Evolutionary conservation across 2,888 invertebrate genomes (phyloP), one percentile per base, ranked within the genome.

Genomic region (Notodonta ziczac): DNA sequence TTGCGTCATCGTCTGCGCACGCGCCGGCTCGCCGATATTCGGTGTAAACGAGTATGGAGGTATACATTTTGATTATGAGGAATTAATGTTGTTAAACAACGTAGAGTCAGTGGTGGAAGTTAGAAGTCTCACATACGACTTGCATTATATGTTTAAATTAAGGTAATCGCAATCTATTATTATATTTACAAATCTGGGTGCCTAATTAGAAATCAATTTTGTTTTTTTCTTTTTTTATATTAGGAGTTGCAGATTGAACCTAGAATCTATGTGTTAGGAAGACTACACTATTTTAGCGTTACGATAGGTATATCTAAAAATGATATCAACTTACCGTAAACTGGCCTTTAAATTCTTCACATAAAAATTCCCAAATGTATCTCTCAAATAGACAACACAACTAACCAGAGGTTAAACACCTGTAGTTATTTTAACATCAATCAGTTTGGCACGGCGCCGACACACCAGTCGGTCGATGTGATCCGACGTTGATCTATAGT

Each of bases 1-100:
- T 85, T 88, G 82, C 90, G 90, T 91, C 91, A 91, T 82, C 86
- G 91, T 91, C 91, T 90, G 89, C 74, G 90, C 87, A 72, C 85
- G 90, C 83, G 70, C 58, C 66, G 65, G 55, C 60, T 32, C 62
- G 58, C 60, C 52, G 57, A 55, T 52, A 61, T 10, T 51, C 12
- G 53, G 35, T 13, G 35, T 12, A 53, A 14, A 53, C 16, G 16
- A 35, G 53, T 35, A 14, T 54, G 9, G n/a, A 32, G 13, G 52
- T 13, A 24, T 24, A 24, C 10, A 52, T 32, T 52, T 32, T 50
- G 50, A 46, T 16, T 16, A 50, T 50, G 50, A 14, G 12, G 46
- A 46, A 48, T 48, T 48, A 48, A 16, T 16, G 8, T 9, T 16
- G 12, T 50, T 46, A n/a, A n/a, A n/a, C 5, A 4, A n/a, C 2